phyloP scores from a whole-genome alignment of 2,113 vertebrate species.

The Heliornis fulica region DNA sequence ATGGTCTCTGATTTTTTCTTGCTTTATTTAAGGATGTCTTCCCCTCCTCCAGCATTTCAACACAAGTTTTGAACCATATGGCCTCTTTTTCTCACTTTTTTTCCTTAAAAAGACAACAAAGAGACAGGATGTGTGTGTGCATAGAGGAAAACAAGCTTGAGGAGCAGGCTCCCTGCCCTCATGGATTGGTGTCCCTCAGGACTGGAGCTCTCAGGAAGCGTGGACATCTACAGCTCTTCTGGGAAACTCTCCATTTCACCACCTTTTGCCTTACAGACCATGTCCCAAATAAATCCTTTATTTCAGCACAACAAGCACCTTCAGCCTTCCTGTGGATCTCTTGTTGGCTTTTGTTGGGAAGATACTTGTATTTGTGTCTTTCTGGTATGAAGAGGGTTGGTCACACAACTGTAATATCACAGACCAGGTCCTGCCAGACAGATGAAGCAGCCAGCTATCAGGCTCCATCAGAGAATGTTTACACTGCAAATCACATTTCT shows the following conservation, averaged over 20 bases:
- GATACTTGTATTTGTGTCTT: neutral
- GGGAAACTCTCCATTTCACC: neutral
- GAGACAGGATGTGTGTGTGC: neutral
- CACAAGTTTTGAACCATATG: neutral
- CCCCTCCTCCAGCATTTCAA: neutral
- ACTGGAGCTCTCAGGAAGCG: neutral
- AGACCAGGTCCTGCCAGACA: neutral
- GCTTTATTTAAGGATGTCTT: neutral
- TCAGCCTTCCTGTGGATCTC: neutral
- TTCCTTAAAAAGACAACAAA: neutral
- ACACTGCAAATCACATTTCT: neutral
- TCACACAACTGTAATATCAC: neutral
- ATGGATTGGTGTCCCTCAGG: neutral
- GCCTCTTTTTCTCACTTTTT: neutral
- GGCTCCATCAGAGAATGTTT: neutral
- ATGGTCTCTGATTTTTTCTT: neutral
- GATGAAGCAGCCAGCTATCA: neutral
- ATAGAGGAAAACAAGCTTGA: neutral
- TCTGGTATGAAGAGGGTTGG: too few species aligned
- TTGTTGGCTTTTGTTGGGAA: neutral
- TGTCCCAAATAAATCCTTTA: neutral
- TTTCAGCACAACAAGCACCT: neutral
- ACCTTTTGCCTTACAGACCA: neutral
- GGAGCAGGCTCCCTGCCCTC: neutral
- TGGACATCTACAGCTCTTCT: neutral